Evolutionary conservation across 2,888 invertebrate genomes (phyloP).

Genomic region (Brachypterus glaber): DNA sequence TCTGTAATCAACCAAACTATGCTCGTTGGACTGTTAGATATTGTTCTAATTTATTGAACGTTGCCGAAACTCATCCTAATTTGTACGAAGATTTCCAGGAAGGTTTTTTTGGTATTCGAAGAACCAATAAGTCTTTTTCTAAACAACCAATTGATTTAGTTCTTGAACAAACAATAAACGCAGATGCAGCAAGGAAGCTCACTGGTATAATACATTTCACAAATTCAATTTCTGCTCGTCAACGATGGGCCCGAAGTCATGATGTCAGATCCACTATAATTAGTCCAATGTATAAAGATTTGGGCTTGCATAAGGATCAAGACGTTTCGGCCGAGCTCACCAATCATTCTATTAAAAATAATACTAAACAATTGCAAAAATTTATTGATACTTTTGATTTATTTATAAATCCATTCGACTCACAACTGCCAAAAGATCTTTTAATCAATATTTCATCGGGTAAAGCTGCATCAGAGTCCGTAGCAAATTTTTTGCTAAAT

Average conservation of each 20-base stretch:
- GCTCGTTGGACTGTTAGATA: slow-evolving; percentile 27
- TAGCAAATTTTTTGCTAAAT: slow-evolving; percentile 19
- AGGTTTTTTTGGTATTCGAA: slow-evolving; percentile 26
- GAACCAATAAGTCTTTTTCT: slow-evolving; percentile 28
- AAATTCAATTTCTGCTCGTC: slow-evolving; percentile 18
- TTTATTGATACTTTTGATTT: slow-evolving; percentile 15
- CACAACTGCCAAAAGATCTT: slow-evolving; percentile 14
- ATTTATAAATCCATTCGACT: slow-evolving; percentile 17
- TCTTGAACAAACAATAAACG: slow-evolving; percentile 27
- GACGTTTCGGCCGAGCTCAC: slow-evolving; percentile 17
- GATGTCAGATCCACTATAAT: slow-evolving; percentile 15
- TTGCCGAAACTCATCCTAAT: slow-evolving; percentile 26
- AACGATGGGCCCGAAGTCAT: slow-evolving; percentile 24
- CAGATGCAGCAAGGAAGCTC: slow-evolving; percentile 13
- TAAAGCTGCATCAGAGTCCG: slow-evolving; percentile 16
- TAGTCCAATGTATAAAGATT: slow-evolving; percentile 14
- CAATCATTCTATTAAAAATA: slow-evolving; percentile 16
- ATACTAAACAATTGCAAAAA: slow-evolving; percentile 11
- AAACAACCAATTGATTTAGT: slow-evolving; percentile 25
- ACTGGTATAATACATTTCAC: slow-evolving; percentile 5
- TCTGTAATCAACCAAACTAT: slow-evolving; percentile 30
- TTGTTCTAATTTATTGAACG: slow-evolving; percentile 24
- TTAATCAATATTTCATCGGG: slow-evolving; percentile 24
- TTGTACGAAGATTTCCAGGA: slow-evolving; percentile 17
- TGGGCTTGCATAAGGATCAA: slow-evolving; percentile 13